phyloP scores from a whole-genome alignment of 1,140 invertebrate genomes.

The Propsilocerus akamusi region DNA sequence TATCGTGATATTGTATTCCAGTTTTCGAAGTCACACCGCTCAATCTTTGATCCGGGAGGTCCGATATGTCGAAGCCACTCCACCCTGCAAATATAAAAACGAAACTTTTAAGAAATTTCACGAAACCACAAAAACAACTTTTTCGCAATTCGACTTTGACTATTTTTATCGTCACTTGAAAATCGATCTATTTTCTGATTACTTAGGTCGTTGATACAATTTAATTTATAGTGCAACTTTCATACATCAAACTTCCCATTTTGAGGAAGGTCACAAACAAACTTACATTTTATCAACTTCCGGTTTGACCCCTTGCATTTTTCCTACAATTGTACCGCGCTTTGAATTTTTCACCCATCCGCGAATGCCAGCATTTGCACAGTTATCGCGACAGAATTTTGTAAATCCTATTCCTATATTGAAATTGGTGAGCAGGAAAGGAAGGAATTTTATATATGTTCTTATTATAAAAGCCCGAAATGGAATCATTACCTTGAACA shows the following conservation, averaged over 20 bases:
- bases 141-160: conserved; percentile 1
- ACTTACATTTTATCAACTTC: conserved; percentile 72
- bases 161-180: conserved; percentile 7
- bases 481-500: conserved; percentile 71
- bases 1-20: conserved; percentile 57
- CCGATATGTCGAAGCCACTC: conserved; percentile 67
- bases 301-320: conserved; percentile 62
- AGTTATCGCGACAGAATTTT: conserved; percentile 67
- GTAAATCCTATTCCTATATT: conserved; percentile 64
- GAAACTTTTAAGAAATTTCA: neutral
- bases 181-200: neutral
- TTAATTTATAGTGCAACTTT: neutral
- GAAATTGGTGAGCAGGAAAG: conserved; percentile 5
- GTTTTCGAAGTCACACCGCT: conserved; percentile 61
- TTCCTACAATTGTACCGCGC: conserved; percentile 66
- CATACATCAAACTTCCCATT: neutral
- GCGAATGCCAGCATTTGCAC: conserved; percentile 44
- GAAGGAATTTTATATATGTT: conserved; percentile 9
- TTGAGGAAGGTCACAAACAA: neutral
- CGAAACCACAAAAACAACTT: conserved; percentile 5
- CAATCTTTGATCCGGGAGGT: conserved; percentile 66
- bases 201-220: neutral
- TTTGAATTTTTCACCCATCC: conserved; percentile 89
- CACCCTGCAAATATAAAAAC: conserved; percentile 37
- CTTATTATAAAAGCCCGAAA: neutral